Evolutionary conservation across 2,113 vertebrate species (phyloP).

Genomic region (Solenodon paradoxus): DNA sequence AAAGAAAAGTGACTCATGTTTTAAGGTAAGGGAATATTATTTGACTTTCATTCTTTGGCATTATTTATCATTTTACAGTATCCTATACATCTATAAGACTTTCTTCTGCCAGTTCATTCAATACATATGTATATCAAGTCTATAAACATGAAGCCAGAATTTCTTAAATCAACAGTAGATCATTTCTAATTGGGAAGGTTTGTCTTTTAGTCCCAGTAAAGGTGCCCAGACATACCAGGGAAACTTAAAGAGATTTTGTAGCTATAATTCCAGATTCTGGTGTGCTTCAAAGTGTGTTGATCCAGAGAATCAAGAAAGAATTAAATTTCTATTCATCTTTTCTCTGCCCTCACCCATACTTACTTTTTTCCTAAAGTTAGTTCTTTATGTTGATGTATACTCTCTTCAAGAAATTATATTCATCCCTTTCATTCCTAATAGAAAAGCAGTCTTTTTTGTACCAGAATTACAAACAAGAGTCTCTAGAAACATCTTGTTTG

Average conservation of each 20-base stretch:
- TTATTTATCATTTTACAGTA: not conserved
- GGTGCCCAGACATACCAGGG: not conserved
- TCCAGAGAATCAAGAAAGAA: not conserved
- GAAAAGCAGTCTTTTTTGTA: not conserved
- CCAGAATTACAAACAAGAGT: not conserved
- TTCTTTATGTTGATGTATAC: not conserved
- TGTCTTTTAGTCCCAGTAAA: not conserved
- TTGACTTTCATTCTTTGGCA: not conserved
- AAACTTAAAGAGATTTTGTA: not conserved
- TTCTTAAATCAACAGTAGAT: not conserved
- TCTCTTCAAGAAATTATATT: not conserved
- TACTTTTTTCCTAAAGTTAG: not conserved
- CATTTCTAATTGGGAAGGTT: not conserved
- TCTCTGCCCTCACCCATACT: not conserved
- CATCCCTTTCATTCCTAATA: not conserved
- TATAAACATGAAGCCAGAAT: not conserved
- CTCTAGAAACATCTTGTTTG: not conserved
- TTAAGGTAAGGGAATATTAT: not conserved
- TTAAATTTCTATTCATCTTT: not conserved
- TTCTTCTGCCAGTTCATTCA: not conserved
- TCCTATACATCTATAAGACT: not conserved
- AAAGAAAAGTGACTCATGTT: not conserved
- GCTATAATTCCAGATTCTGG: not conserved
- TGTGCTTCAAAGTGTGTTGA: not conserved
- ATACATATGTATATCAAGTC: not conserved